These are phyloP conservation scores for Cyanoliseus patagonus DNA, from an alignment of 2,113 vertebrate species.

Conservation along the genomic window DNA sequence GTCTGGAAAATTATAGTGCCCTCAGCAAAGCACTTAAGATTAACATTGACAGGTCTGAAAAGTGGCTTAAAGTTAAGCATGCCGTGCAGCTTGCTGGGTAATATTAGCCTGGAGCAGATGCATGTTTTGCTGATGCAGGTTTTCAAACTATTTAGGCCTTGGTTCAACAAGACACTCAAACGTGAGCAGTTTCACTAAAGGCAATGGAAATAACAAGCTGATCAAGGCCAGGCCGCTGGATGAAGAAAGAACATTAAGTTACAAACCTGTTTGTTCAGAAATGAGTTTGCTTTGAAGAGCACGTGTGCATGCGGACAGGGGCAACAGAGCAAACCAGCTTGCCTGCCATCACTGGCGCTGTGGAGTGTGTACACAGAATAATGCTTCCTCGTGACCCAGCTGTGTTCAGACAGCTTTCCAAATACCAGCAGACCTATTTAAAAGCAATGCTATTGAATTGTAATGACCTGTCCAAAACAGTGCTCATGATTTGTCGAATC, in stretches of 20 bases:
- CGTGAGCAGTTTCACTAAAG: neutral
- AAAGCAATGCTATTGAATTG: neutral
- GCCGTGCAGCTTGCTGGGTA: neutral
- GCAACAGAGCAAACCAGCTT: rapidly evolving
- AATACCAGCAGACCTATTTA: neutral
- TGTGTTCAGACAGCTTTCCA: neutral
- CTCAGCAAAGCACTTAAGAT: slow-evolving; percentile 16
- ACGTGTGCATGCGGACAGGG: rapidly evolving
- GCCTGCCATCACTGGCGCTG: rapidly evolving
- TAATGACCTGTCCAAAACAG: neutral
- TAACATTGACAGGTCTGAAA: slow-evolving; percentile 1
- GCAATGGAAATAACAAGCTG: neutral
- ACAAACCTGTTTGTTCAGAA: neutral
- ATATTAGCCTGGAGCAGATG: neutral
- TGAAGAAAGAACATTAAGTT: neutral
- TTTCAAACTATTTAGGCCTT: slow-evolving; percentile 1
- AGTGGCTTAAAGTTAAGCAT: slow-evolving; percentile 5
- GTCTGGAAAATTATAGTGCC: neutral
- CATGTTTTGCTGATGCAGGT: neutral
- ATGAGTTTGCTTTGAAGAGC: neutral
- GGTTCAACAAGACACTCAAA: neutral
- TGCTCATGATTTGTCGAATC: rapidly evolving
- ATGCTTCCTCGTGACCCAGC: rapidly evolving
- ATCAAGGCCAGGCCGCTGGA: neutral
- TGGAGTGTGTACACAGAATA: rapidly evolving